These are phyloP conservation scores for Gorsachius magnificus DNA, from an alignment of 2,797 vertebrate species.

Conservation along the genomic window DNA sequence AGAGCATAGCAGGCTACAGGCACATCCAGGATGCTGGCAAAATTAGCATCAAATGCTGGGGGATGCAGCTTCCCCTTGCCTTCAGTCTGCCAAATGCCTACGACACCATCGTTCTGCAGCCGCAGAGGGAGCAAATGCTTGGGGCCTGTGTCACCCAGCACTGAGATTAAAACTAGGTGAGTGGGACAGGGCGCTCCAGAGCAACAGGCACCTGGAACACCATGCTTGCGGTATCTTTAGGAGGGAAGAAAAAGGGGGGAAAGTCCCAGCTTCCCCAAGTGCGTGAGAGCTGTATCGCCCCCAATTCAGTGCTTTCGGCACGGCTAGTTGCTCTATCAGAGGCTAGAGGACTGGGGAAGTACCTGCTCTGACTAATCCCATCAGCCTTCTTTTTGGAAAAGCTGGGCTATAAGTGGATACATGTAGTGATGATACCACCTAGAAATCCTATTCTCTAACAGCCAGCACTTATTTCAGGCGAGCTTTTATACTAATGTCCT, in stretches of 20 bases:
- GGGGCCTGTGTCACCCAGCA: neutral
- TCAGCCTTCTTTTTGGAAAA: neutral
- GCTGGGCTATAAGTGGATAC: neutral
- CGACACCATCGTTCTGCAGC: neutral
- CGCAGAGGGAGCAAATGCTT: neutral
- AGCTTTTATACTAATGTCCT: neutral
- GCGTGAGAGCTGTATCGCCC: neutral
- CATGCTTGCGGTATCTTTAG: neutral
- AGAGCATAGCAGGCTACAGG: neutral
- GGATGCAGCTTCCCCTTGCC: neutral
- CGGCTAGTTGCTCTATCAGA: neutral
- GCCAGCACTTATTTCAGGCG: neutral
- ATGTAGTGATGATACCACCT: neutral
- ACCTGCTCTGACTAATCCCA: neutral
- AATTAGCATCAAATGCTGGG: rapidly evolving
- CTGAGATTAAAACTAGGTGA: neutral
- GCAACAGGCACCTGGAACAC: neutral
- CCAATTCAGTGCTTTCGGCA: neutral
- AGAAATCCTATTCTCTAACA: neutral
- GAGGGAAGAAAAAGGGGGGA: neutral
- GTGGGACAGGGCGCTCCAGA: neutral
- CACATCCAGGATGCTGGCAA: neutral
- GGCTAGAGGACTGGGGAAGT: neutral
- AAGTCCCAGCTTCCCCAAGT: neutral
- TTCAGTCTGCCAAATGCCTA: neutral